Evolutionary conservation across 2,888 invertebrate genomes (phyloP).

Genomic region (Caenorhabditis uteleia): DNA sequence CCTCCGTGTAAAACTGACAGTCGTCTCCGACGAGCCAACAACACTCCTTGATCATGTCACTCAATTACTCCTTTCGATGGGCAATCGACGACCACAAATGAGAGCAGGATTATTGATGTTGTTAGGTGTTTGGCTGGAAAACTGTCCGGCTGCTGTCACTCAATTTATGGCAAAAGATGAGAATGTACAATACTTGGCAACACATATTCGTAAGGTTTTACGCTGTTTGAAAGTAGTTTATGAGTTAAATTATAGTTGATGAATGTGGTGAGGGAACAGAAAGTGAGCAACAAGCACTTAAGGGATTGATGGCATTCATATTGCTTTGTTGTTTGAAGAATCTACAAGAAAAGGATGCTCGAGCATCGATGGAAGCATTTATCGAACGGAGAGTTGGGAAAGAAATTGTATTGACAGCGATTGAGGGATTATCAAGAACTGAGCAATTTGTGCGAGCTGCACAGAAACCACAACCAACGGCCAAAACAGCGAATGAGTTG

Average conservation of each 20-base stretch:
- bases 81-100: conserved; percentile 74
- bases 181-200: conserved; percentile 60
- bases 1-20: conserved; percentile 86
- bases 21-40: conserved; percentile 78
- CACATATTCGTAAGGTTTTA: conserved; percentile 56
- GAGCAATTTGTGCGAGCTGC: conserved; percentile 88
- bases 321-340: conserved; percentile 80
- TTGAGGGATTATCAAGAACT: conserved; percentile 82
- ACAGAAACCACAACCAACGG: conserved; percentile 88
- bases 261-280: conserved; percentile 82
- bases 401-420: conserved; percentile 84
- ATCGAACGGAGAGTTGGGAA: conserved; percentile 87
- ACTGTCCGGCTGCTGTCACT: conserved; percentile 84
- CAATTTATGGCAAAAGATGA: conserved; percentile 77
- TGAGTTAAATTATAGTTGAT: conserved; percentile 70
- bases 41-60: conserved; percentile 87
- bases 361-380: conserved; percentile 70
- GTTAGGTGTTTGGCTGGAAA: conserved; percentile 84
- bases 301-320: conserved; percentile 88
- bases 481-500: conserved; percentile 80
- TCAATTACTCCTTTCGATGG: conserved; percentile 47
- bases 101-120: conserved; percentile 90
- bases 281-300: conserved; percentile 82
- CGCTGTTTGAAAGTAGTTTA: too few species aligned
- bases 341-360: conserved; percentile 24